Conservation (phyloP, 2,888 invertebrate genomes). For the Campopleginae sp. region DNA sequence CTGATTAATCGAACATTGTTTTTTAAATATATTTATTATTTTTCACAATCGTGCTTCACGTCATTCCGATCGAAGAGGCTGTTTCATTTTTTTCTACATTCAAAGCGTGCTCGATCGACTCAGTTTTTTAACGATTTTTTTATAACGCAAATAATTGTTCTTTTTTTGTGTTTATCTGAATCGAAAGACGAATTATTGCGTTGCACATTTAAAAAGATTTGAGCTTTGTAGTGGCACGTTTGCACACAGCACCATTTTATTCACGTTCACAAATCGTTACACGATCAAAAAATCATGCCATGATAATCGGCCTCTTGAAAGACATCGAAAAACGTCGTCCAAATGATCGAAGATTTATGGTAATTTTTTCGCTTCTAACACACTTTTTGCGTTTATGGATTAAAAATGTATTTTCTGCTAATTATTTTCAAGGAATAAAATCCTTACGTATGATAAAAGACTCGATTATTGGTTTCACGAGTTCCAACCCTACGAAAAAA, state of each 20-base stretch:
- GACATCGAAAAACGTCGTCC: slow-evolving; percentile 6
- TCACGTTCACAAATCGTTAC: slow-evolving; percentile 33
- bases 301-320: slow-evolving; percentile 6
- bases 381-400: neutral
- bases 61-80: neutral
- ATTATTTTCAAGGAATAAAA: neutral
- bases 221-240: slow-evolving; percentile 41
- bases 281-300: slow-evolving; percentile 3
- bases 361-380: slow-evolving; percentile 16
- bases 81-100: neutral
- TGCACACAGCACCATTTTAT: slow-evolving; percentile 27
- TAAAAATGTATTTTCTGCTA: neutral
- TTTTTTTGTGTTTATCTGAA: neutral
- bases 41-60: neutral
- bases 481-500: no score
- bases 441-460: slow-evolving; percentile 5
- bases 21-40: neutral
- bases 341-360: slow-evolving; percentile 13
- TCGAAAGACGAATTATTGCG: neutral
- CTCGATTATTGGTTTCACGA: neutral
- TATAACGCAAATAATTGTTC: neutral
- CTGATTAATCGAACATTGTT: neutral
- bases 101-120: neutral
- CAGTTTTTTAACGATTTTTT: neutral
- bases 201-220: slow-evolving; percentile 6